Conservation (phyloP, 2,888 invertebrate genomes). For the Tipula vernalis region DNA sequence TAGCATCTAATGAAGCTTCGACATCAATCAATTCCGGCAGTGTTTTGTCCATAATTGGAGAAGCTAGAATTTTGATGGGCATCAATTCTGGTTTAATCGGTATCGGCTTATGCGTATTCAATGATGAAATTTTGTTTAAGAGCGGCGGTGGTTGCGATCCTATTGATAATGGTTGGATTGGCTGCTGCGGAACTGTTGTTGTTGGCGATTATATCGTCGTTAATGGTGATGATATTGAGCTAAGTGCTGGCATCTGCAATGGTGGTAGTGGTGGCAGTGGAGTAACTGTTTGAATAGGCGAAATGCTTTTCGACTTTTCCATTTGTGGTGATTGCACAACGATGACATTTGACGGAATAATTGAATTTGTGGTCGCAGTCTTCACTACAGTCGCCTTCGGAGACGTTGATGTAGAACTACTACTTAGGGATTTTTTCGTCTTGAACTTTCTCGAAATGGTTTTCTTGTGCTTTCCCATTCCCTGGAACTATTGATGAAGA, state of each 20-base stretch:
- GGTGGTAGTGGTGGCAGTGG: neutral
- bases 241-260: constrained; percentile 16
- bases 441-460: constrained; percentile 25
- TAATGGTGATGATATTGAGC: constrained; percentile 14
- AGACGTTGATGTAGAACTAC: constrained; percentile 14
- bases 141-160: constrained; percentile 14
- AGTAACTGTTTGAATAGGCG: neutral
- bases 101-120: constrained; percentile 14
- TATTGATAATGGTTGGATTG: neutral
- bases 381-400: constrained; percentile 15
- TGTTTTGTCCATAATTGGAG: neutral
- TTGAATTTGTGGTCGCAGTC: constrained; percentile 14
- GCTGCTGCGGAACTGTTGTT: neutral
- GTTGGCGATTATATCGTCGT: neutral
- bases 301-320: constrained; percentile 10
- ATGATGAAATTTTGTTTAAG: constrained; percentile 13
- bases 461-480: constrained; percentile 43
- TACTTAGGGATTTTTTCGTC: constrained; percentile 13
- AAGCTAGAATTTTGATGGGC: constrained; percentile 13
- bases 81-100: constrained; percentile 17
- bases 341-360: constrained; percentile 14
- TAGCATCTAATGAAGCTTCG: constrained; percentile 16
- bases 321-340: constrained; percentile 12
- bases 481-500: constrained; percentile 54
- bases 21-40: constrained; percentile 15